Evolutionary conservation across 2,888 invertebrate species (phyloP).

Genomic region (Polyploca ridens): DNA sequence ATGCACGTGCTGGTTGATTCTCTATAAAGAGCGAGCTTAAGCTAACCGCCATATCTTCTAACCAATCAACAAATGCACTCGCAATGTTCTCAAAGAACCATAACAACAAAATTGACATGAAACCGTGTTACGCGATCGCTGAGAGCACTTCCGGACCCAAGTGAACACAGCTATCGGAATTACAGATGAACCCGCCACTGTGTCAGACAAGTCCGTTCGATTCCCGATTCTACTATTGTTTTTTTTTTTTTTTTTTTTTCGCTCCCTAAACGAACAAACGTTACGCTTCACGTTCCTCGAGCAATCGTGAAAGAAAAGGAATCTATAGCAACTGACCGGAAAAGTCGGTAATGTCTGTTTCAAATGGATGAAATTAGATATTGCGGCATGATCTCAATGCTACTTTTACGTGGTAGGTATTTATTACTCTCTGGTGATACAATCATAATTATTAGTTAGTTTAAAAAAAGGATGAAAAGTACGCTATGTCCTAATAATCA

Average conservation of each 20-base stretch:
- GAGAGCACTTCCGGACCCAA: conserved; percentile 14
- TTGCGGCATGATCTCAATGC: neutral
- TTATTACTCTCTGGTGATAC: no score
- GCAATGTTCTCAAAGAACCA: conserved; percentile 2
- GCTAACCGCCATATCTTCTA: neutral
- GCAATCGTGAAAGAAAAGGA: neutral
- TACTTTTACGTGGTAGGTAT: no score
- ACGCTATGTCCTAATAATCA: no score
- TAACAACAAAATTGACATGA: conserved; percentile 12
- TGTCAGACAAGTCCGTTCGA: conserved; percentile 27
- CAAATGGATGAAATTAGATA: neutral
- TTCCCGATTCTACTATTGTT: conserved; percentile 31
- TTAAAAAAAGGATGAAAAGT: no score
- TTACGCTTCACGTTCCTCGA: conserved; percentile 17
- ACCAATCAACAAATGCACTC: neutral
- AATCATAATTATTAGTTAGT: no score
- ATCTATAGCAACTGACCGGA: neutral
- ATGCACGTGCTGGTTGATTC: no score
- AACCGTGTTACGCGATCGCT: conserved; percentile 11
- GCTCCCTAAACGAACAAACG: conserved; percentile 34
- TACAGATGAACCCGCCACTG: conserved; percentile 42
- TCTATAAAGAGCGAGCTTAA: no score
- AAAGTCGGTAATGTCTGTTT: neutral
- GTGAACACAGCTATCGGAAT: conserved; percentile 42
- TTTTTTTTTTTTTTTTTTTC: no score